Percentiles rank a stretch among this genome's conserved stretches.
Conservation (phyloP, 1,140 invertebrate genomes). For the Caenorhabditis briggsae region DNA sequence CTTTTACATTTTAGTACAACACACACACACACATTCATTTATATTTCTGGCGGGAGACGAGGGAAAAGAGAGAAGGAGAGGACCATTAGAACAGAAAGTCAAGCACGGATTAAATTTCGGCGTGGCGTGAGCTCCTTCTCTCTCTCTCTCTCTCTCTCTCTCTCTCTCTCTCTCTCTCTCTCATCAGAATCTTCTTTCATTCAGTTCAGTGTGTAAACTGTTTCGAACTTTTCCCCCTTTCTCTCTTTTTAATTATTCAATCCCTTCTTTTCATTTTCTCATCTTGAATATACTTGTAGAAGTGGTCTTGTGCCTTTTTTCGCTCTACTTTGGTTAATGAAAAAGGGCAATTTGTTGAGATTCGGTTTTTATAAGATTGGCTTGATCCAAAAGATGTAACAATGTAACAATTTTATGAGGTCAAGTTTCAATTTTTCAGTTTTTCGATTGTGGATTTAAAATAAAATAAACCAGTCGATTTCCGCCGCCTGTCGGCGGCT, state of each 20-base stretch:
- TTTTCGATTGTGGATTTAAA: no score
- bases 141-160: no score
- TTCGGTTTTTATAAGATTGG: no score
- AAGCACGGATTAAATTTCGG: conserved; percentile 51
- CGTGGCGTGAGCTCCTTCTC: not conserved
- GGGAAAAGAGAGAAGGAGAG: not conserved
- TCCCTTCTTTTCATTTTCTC: not conserved
- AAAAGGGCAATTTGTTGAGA: not conserved
- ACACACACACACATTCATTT: not conserved
- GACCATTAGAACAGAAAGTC: conserved; percentile 5
- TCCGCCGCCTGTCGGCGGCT: no score
- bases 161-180: no score
- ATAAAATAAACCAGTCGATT: no score
- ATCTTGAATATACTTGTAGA: not conserved
- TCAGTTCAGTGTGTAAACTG: conserved; percentile 48
- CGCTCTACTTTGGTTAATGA: conserved; percentile 8
- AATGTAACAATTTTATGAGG: no score
- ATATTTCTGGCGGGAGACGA: not conserved
- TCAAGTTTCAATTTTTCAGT: no score
- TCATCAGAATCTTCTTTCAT: not conserved
- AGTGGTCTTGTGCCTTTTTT: not conserved
- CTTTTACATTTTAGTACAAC: conserved; percentile 53
- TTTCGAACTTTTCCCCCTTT: conserved; percentile 34
- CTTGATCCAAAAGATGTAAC: no score
- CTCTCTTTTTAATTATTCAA: conserved; percentile 43